A percentile compares a stretch with the other conserved stretches of the same genome.
These are phyloP conservation scores for Bagarius yarrelli DNA, from an alignment of 2,113 vertebrate species.

Conservation along the genomic window DNA sequence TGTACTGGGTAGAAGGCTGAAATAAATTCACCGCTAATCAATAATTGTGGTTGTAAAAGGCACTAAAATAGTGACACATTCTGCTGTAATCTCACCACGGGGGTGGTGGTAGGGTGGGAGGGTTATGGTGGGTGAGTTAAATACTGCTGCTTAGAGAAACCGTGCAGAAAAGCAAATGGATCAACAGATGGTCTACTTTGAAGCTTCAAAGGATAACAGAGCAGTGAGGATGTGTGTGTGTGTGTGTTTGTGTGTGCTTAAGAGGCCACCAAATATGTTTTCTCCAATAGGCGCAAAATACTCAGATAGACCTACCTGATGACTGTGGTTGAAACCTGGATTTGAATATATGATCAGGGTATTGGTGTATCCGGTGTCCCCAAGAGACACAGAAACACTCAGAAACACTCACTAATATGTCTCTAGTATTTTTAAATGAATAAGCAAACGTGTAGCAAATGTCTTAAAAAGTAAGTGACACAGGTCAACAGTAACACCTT, in stretches of 20 bases:
- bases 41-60: conserved; percentile 30
- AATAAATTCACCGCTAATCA: conserved; percentile 26
- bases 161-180: conserved; percentile 68
- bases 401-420: not conserved
- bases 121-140: conserved; percentile 21
- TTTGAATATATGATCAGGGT: not conserved
- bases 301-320: not conserved
- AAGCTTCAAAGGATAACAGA: conserved; percentile 68
- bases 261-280: not conserved
- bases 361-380: not conserved
- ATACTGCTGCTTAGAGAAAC: conserved; percentile 59
- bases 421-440: not conserved
- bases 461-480: not conserved
- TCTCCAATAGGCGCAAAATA: not conserved
- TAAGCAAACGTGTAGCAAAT: not conserved
- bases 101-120: not conserved
- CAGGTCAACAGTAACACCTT: conserved; percentile 1
- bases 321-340: not conserved
- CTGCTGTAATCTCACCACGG: not conserved
- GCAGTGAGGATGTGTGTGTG: conserved; percentile 48
- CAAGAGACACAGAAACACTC: not conserved
- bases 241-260: not conserved
- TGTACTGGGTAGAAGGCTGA: not conserved
- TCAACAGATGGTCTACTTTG: conserved; percentile 77
- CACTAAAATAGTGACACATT: not conserved